phyloP scores from a whole-genome alignment of 1,140 invertebrate genomes.

The Ceratoteleas bidentatus region DNA sequence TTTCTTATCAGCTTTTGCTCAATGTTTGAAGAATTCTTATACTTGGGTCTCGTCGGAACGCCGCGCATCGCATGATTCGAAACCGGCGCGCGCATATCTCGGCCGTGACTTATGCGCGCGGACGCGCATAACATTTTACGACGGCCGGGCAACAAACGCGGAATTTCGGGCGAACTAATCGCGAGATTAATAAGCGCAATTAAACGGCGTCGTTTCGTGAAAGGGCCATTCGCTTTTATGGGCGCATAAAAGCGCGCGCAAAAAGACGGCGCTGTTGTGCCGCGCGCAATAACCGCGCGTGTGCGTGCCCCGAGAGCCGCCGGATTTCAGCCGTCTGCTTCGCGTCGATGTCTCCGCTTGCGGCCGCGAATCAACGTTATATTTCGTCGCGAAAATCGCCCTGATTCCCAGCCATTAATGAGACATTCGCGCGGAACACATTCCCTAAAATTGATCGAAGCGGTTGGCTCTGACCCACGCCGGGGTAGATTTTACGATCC shows the following conservation, averaged over 20 bases:
- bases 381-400: constrained; percentile 14
- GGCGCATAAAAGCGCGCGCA: constrained; percentile 28
- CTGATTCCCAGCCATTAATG: constrained; percentile 30
- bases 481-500: no score
- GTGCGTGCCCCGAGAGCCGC: constrained; percentile 33
- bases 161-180: constrained; percentile 39
- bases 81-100: constrained; percentile 10
- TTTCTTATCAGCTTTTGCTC: no score
- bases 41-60: no score
- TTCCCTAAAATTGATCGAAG: constrained; percentile 22
- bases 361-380: background rate
- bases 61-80: constrained; percentile 27
- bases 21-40: no score
- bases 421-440: constrained; percentile 5
- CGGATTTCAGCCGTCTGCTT: constrained; percentile 32
- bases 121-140: constrained; percentile 2
- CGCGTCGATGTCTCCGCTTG: constrained; percentile 7
- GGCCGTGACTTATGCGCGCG: background rate
- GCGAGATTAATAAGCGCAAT: constrained; percentile 51
- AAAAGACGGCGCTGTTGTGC: constrained; percentile 9
- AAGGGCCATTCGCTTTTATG: constrained; percentile 43
- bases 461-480: constrained; percentile 30
- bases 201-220: constrained; percentile 41
- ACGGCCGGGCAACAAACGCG: background rate
- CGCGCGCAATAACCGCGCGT: constrained; percentile 10